Percentiles rank a stretch among this genome's conserved stretches.
Conservation (phyloP, 2,888 invertebrate genomes). For the Hyposoter didymator region DNA sequence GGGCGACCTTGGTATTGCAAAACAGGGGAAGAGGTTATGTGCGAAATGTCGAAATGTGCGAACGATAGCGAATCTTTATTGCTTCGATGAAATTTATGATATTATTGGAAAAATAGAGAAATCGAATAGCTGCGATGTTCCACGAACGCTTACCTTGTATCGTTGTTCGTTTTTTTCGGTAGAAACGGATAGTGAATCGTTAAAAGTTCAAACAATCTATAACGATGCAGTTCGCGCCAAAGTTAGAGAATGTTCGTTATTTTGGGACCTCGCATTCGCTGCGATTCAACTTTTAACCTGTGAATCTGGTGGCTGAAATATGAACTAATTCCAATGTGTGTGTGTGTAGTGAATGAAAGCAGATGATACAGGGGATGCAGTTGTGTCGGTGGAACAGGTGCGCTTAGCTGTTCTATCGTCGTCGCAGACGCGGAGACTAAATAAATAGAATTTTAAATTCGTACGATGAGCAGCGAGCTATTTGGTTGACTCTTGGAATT, state of each 20-base stretch:
- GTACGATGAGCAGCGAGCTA: too few species aligned
- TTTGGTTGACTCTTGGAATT: too few species aligned
- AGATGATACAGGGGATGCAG: too few species aligned
- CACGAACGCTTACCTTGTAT: constrained; percentile 42
- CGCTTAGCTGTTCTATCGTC: too few species aligned
- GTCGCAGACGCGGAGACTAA: too few species aligned
- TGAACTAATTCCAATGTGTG: background rate
- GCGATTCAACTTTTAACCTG: background rate
- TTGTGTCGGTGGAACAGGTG: too few species aligned
- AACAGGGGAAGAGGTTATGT: constrained; percentile 52
- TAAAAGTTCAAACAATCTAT: constrained; percentile 59
- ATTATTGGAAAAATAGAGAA: background rate
- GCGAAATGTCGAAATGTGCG: constrained; percentile 4
- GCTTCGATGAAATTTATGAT: background rate
- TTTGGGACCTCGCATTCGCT: background rate
- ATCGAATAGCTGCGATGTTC: background rate
- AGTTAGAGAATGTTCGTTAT: constrained; percentile 48
- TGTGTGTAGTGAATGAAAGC: background rate
- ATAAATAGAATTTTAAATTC: too few species aligned
- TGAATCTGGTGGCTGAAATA: constrained; percentile 7
- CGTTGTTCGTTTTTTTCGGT: constrained; percentile 11
- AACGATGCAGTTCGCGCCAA: constrained; percentile 63
- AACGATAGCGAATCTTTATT: background rate
- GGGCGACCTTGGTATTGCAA: constrained; percentile 37
- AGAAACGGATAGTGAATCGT: constrained; percentile 26